Percentiles rank a stretch among this genome's conserved stretches.
Conservation (phyloP, 2,797 vertebrate species). For the Streptopelia turtur region DNA sequence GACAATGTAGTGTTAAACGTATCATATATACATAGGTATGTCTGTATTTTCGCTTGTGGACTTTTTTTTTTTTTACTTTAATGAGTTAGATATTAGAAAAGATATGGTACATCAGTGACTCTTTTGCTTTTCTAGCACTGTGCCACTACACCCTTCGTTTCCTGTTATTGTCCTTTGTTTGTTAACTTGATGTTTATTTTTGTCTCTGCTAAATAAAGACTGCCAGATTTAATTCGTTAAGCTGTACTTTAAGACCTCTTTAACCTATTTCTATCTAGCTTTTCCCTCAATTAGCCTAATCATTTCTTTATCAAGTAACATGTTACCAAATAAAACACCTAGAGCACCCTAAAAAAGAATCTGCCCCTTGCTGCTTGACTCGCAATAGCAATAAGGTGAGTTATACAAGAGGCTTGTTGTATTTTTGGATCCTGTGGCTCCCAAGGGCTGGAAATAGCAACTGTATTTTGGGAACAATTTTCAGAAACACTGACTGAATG, state of each 20-base stretch:
- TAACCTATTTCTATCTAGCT: constrained; percentile 70
- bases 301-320: constrained; percentile 58
- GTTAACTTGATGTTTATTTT: constrained; percentile 62
- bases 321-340: constrained; percentile 35
- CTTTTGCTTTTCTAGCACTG: background rate
- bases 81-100: background rate
- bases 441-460: constrained; percentile 49
- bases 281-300: constrained; percentile 70
- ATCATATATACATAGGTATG: background rate
- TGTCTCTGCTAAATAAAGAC: constrained; percentile 60
- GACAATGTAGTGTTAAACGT: background rate
- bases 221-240: constrained; percentile 57
- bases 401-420: constrained; percentile 34
- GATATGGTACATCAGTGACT: background rate
- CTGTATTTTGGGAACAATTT: constrained; percentile 53
- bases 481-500: constrained; percentile 30
- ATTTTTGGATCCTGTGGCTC: constrained; percentile 45
- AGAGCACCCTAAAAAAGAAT: background rate
- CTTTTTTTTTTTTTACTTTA: background rate
- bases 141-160: constrained; percentile 19
- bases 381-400: constrained; percentile 34
- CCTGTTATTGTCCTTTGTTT: constrained; percentile 55
- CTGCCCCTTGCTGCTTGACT: background rate
- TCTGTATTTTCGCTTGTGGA: background rate
- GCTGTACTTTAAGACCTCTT: constrained; percentile 58